Percentiles rank a stretch among this genome's conserved stretches.
Conservation (phyloP, 2,888 invertebrate genomes). For the Lymantria dispar region DNA sequence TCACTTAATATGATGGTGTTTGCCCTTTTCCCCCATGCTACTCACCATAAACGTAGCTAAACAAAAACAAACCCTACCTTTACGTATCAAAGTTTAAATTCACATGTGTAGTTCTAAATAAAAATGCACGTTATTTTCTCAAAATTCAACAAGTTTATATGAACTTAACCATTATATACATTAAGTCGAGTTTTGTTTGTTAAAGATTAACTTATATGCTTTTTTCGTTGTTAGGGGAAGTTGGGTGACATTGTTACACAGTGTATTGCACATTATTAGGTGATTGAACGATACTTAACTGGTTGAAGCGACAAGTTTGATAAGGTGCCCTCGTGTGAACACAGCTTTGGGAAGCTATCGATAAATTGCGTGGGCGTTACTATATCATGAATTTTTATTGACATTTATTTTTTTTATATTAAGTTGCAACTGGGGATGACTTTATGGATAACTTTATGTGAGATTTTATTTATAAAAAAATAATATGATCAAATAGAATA, state of each 20-base stretch:
- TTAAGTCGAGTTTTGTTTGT: slow-evolving; percentile 32
- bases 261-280: slow-evolving; percentile 81
- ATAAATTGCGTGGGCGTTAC: slow-evolving; percentile 27
- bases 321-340: slow-evolving; percentile 69
- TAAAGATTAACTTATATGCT: slow-evolving; percentile 23
- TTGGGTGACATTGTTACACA: slow-evolving; percentile 79
- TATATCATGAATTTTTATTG: slow-evolving; percentile 6
- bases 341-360: slow-evolving; percentile 36
- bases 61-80: slow-evolving; percentile 28
- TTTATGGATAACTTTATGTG: background rate
- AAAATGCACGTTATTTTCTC: slow-evolving; percentile 62
- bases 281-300: slow-evolving; percentile 78
- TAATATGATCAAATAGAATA: too few species aligned
- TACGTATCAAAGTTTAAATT: background rate
- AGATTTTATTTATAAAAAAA: too few species aligned
- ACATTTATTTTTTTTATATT: background rate
- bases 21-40: slow-evolving; percentile 72
- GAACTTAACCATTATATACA: slow-evolving; percentile 4
- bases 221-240: slow-evolving; percentile 47
- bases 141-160: slow-evolving; percentile 27
- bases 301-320: slow-evolving; percentile 70
- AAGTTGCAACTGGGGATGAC: background rate
- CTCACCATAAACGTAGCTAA: slow-evolving; percentile 12
- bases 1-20: slow-evolving; percentile 81
- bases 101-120: slow-evolving; percentile 28